Conservation (phyloP, 64 coral and sea anemone species). For the Cladopsammia gracilis region DNA sequence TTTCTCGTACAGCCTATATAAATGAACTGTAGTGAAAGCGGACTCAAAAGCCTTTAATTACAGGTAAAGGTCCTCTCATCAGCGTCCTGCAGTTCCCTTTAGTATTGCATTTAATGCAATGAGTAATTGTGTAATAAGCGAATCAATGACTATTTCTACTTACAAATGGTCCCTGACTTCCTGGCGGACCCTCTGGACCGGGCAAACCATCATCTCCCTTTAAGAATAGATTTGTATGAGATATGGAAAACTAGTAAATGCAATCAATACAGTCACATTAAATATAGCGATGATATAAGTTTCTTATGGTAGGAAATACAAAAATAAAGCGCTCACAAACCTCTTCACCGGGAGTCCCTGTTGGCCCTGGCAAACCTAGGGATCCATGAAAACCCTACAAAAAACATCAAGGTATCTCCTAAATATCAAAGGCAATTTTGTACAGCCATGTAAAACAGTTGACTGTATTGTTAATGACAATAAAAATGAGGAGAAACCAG, state of each 20-base stretch:
- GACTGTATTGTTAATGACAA: too few species aligned
- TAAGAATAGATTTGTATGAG: neutral
- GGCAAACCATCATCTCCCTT: constrained; percentile 57
- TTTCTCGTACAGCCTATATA: too few species aligned
- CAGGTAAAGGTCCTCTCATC: too few species aligned
- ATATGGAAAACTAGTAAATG: neutral
- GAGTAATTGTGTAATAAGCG: too few species aligned
- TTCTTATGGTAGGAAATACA: neutral
- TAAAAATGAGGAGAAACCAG: too few species aligned
- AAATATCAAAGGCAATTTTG: too few species aligned
- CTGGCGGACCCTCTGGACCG: constrained; percentile 50
- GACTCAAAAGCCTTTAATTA: too few species aligned
- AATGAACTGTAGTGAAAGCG: too few species aligned
- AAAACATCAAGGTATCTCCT: neutral
- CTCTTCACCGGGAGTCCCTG: constrained; percentile 29
- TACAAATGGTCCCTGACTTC: constrained; percentile 60
- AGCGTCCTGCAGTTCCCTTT: too few species aligned
- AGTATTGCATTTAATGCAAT: too few species aligned
- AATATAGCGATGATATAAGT: neutral
- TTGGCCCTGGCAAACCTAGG: neutral
- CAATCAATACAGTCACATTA: neutral
- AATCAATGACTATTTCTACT: neutral
- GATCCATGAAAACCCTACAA: constrained; percentile 1
- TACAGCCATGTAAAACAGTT: too few species aligned
- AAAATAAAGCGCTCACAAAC: neutral